These are phyloP conservation scores for Metacarcinus magister DNA, from an alignment of 2,888 invertebrate genomes.

Conservation along the genomic window DNA sequence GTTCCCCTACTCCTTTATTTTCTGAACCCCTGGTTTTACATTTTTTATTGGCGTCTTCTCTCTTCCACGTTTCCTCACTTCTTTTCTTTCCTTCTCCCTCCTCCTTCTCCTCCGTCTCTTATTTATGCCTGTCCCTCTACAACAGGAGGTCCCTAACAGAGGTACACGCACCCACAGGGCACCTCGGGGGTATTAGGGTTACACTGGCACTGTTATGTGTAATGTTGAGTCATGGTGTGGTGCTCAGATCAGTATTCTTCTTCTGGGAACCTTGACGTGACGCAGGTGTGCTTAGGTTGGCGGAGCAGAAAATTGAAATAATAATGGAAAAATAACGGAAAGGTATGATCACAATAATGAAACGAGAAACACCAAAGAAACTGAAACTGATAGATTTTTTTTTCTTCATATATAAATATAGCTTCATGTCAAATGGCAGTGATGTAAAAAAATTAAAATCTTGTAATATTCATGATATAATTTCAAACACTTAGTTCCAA, in stretches of 20 bases:
- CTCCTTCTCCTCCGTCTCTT: background rate
- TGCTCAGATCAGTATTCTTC: background rate
- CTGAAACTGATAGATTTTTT: background rate
- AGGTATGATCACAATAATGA: background rate
- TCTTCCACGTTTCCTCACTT: background rate
- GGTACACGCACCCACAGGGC: background rate
- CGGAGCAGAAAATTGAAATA: background rate
- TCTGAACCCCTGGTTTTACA: conserved; percentile 37
- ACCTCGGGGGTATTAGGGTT: background rate
- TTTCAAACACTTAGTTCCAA: background rate
- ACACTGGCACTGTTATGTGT: background rate
- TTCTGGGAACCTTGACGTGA: background rate
- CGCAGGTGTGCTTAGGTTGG: too few species aligned
- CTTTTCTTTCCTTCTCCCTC: background rate
- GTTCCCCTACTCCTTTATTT: conserved; percentile 21
- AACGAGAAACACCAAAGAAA: background rate
- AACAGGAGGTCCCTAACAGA: background rate
- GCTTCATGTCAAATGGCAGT: background rate
- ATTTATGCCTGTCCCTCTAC: background rate
- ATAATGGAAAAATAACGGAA: background rate
- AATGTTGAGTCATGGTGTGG: background rate
- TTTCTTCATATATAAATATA: background rate
- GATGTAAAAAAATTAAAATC: background rate
- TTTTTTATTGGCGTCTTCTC: conserved; percentile 28
- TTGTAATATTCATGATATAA: background rate